Conservation (phyloP, 2,888 invertebrate species). For the Tachystola acroxantha region DNA sequence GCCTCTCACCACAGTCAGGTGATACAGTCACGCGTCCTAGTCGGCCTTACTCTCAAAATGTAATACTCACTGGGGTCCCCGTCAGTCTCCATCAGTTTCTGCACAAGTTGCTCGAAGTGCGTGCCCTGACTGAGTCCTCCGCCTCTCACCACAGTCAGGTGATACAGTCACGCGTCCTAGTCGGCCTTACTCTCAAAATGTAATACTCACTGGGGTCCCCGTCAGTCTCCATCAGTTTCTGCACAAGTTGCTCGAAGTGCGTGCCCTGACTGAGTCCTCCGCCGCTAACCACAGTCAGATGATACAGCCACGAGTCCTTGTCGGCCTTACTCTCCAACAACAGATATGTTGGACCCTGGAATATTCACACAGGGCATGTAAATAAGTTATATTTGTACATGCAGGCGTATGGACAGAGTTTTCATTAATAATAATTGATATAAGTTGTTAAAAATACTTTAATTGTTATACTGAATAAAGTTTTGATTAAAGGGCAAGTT, state of each 20-base stretch:
- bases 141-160: constrained; percentile 96
- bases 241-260: constrained; percentile 96
- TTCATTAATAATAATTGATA: no score
- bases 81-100: constrained; percentile 97
- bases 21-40: constrained; percentile 92
- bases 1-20: no score
- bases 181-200: constrained; percentile 96
- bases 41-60: constrained; percentile 96
- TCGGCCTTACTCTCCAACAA: constrained; percentile 95
- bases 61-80: constrained; percentile 91
- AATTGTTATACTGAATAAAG: no score
- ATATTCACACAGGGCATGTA: background rate
- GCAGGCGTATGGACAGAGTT: no score
- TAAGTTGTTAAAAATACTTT: no score
- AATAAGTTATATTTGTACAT: no score
- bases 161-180: constrained; percentile 92
- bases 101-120: constrained; percentile 96
- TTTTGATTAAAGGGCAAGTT: no score
- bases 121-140: constrained; percentile 95
- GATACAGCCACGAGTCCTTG: constrained; percentile 92
- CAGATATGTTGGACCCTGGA: constrained; percentile 93
- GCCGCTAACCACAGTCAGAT: constrained; percentile 94
- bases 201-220: constrained; percentile 91
- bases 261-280: constrained; percentile 95
- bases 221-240: constrained; percentile 97